phyloP scores from a whole-genome alignment of 2,888 invertebrate species.

The Alloplasta piceator region DNA sequence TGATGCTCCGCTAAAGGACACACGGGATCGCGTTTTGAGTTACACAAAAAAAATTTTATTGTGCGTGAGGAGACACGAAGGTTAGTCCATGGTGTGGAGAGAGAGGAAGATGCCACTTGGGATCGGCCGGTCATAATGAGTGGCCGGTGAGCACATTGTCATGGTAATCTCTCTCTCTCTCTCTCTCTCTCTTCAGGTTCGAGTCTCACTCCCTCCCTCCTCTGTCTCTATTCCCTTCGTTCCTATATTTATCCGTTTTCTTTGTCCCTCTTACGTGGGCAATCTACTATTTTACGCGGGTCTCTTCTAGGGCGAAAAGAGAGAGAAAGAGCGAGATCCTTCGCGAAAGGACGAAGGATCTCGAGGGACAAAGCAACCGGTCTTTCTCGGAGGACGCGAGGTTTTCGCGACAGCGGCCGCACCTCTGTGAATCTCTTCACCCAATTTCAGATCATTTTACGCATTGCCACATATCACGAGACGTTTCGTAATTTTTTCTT shows the following conservation, averaged over 20 bases:
- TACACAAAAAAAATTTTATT: not conserved
- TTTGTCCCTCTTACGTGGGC: slow-evolving; percentile 31
- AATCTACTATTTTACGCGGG: slow-evolving; percentile 62
- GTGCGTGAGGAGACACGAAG: slow-evolving; percentile 24
- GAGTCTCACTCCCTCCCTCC: slow-evolving; percentile 56
- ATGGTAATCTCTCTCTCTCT: slow-evolving; percentile 78
- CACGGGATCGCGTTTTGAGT: slow-evolving; percentile 7
- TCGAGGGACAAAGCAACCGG: slow-evolving; percentile 79
- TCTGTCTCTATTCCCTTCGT: slow-evolving; percentile 14
- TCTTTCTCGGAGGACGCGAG: slow-evolving; percentile 71
- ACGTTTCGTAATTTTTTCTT: slow-evolving; percentile 16
- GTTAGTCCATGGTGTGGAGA: slow-evolving; percentile 43
- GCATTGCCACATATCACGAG: slow-evolving; percentile 22
- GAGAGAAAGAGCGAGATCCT: slow-evolving; percentile 52
- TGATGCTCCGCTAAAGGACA: not conserved
- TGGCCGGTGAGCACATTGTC: slow-evolving; percentile 81
- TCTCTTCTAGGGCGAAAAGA: slow-evolving; percentile 68
- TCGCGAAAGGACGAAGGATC: slow-evolving; percentile 70
- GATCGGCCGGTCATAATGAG: slow-evolving; percentile 79
- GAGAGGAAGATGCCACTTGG: slow-evolving; percentile 64
- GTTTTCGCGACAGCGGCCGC: slow-evolving; percentile 33
- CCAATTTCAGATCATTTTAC: slow-evolving; percentile 33
- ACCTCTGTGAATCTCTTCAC: slow-evolving; percentile 35
- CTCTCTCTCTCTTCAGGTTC: slow-evolving; percentile 72
- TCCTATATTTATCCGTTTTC: slow-evolving; percentile 22